Percentiles rank a stretch among this genome's conserved stretches.
These are phyloP conservation scores for Cylas formicarius DNA, from an alignment of 1,140 invertebrate species.

Conservation along the genomic window DNA sequence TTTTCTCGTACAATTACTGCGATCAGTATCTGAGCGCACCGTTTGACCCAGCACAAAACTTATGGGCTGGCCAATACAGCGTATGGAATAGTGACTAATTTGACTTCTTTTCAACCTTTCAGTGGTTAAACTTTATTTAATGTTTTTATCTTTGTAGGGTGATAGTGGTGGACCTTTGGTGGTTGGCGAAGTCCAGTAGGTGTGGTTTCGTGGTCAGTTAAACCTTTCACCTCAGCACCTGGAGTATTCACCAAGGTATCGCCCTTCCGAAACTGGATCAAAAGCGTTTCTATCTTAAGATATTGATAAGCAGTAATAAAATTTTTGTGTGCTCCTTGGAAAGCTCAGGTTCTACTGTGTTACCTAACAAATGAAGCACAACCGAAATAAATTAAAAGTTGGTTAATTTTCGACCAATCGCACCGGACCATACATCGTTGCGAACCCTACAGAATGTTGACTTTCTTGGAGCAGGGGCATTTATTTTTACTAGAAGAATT, in stretches of 20 bases:
- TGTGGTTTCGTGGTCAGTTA: constrained; percentile 44
- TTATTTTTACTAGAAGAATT: too few species aligned
- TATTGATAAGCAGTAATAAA: too few species aligned
- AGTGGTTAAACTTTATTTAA: too few species aligned
- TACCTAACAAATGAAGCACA: too few species aligned
- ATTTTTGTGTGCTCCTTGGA: too few species aligned
- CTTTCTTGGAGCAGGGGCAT: too few species aligned
- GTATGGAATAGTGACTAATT: neutral
- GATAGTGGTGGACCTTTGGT: constrained; percentile 45
- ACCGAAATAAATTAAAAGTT: too few species aligned
- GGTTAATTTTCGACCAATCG: too few species aligned
- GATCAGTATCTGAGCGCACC: neutral
- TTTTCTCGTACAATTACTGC: constrained; percentile 10
- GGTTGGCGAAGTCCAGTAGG: constrained; percentile 36
- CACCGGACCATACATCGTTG: too few species aligned
- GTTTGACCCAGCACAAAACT: neutral
- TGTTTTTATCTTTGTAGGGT: constrained; percentile 31
- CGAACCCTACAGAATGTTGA: too few species aligned
- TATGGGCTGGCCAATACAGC: constrained; percentile 12
- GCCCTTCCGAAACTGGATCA: constrained; percentile 44
- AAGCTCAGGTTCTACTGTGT: too few species aligned
- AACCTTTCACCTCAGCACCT: constrained; percentile 43
- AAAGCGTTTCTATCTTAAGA: constrained; percentile 23
- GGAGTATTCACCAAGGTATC: constrained; percentile 47
- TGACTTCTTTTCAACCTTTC: neutral